A percentile compares a stretch with the other conserved stretches of the same genome.
Conservation (phyloP, 2,797 vertebrate genomes). For the Diceros bicornis region DNA sequence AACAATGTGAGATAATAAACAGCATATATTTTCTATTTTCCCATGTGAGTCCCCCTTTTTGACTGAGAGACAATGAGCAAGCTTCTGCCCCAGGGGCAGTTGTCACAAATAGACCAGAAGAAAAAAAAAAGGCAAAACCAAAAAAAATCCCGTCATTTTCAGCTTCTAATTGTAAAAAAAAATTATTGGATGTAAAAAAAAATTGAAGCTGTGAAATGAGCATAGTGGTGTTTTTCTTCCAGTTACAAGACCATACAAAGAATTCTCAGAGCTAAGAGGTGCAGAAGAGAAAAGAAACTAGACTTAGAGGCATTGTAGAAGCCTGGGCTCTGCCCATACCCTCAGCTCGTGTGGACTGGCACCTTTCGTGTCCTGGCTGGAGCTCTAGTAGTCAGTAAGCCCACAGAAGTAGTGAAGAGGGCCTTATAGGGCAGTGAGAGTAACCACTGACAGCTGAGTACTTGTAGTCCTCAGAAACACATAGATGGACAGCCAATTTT, state of each 20-base stretch:
- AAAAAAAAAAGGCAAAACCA: neutral
- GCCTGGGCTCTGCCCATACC: too few relatives aligned
- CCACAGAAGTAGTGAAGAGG: neutral
- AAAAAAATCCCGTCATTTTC: neutral
- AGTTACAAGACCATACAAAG: neutral
- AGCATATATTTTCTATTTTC: slow-evolving; percentile 22
- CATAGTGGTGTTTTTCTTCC: neutral
- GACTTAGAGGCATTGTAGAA: neutral
- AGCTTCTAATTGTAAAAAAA: neutral
- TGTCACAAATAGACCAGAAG: neutral
- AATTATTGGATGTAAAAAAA: neutral
- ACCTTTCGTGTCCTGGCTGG: neutral
- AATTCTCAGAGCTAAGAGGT: neutral
- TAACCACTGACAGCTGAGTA: neutral
- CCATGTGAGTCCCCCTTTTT: neutral
- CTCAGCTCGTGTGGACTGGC: neutral
- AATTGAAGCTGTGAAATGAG: neutral
- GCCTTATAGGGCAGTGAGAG: rapidly evolving
- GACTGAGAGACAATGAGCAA: neutral
- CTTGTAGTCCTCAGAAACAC: neutral
- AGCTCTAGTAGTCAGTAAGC: neutral
- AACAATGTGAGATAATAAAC: neutral
- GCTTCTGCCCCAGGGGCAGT: neutral
- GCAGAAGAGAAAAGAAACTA: neutral
- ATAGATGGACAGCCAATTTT: rapidly evolving